Conservation (phyloP, 2,113 vertebrate genomes). For the Telmatochromis brachygnathus region DNA sequence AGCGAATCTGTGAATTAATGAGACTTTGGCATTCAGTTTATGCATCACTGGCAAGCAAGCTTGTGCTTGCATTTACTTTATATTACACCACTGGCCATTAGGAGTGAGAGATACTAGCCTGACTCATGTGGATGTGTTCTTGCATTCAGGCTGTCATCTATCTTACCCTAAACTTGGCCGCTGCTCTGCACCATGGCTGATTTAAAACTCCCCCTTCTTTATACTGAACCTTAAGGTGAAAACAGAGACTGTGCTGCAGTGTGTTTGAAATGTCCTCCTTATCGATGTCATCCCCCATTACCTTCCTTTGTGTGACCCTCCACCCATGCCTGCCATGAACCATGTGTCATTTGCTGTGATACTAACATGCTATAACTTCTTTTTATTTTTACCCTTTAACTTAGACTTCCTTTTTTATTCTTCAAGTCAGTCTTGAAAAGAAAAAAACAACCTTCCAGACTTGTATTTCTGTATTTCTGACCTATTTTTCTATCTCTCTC, state of each 20-base stretch:
- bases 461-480: constrained; percentile 91
- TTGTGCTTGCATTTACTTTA: background rate
- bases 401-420: constrained; percentile 66
- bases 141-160: background rate
- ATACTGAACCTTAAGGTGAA: background rate
- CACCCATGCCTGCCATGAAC: constrained; percentile 23
- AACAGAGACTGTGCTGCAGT: background rate
- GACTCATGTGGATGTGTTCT: background rate
- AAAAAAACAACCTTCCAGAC: constrained; percentile 78
- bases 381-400: constrained; percentile 67
- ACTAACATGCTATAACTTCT: constrained; percentile 62
- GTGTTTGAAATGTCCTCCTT: constrained; percentile 1
- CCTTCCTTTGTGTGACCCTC: constrained; percentile 3
- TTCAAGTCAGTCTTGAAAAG: constrained; percentile 70
- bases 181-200: background rate
- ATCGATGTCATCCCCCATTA: background rate
- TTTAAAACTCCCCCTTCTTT: background rate
- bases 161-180: background rate
- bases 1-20: background rate
- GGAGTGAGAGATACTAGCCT: background rate
- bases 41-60: background rate
- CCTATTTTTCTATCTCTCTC: constrained; percentile 86
- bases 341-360: constrained; percentile 26
- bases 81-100: constrained; percentile 43
- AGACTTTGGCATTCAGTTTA: background rate